These are phyloP conservation scores for Grantiella picta DNA, from an alignment of 2,113 vertebrate species.

Conservation along the genomic window DNA sequence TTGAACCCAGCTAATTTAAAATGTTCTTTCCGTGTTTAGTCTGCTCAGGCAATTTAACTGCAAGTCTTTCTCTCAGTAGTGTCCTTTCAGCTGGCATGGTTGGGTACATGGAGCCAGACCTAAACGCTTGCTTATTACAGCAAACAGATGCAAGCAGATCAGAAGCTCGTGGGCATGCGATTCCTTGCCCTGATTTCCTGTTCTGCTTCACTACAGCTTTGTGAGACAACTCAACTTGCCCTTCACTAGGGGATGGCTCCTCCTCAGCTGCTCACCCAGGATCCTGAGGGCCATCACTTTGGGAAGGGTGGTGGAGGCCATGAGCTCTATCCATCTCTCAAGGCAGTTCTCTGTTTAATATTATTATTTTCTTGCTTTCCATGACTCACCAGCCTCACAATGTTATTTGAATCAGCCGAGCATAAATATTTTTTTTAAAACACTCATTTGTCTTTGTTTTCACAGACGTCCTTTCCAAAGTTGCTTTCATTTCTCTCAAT, in stretches of 20 bases:
- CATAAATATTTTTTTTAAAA: background rate
- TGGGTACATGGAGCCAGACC: background rate
- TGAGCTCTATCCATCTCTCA: background rate
- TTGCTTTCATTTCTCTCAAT: background rate
- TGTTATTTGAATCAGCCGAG: background rate
- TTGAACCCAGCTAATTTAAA: slow-evolving; percentile 8
- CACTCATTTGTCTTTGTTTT: slow-evolving; percentile 19
- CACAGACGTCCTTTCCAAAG: background rate
- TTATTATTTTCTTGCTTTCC: background rate
- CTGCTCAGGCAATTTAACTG: slow-evolving; percentile 5
- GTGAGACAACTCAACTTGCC: background rate
- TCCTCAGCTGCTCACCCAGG: background rate
- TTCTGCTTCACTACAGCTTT: background rate
- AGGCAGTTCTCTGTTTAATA: background rate
- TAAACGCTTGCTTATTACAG: background rate
- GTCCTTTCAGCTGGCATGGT: background rate
- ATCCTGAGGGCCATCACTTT: background rate
- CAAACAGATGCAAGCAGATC: background rate
- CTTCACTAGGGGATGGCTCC: fast-evolving
- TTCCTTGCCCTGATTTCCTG: background rate
- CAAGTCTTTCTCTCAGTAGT: background rate
- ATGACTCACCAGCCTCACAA: background rate
- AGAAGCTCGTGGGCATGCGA: fast-evolving
- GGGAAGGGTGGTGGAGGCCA: background rate
- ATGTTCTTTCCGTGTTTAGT: background rate